phyloP scores from a whole-genome alignment of 2,797 vertebrate species.

The Lacerta viridis region DNA sequence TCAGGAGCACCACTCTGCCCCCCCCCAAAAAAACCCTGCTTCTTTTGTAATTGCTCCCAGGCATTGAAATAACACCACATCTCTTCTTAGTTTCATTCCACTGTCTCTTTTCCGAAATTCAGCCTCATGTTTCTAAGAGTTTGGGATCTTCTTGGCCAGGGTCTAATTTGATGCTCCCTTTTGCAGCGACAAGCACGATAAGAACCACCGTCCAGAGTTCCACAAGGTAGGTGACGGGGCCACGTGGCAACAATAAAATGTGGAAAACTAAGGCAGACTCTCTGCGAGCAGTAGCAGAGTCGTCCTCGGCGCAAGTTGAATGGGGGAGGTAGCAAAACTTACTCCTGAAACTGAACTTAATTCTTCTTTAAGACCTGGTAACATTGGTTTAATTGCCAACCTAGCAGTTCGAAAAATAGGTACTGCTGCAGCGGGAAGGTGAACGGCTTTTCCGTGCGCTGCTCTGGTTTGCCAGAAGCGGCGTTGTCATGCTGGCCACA shows the following conservation, averaged over 20 bases:
- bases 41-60: background rate
- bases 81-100: background rate
- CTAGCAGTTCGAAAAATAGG: too few species aligned
- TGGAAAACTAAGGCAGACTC: background rate
- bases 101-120: background rate
- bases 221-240: constrained; percentile 88
- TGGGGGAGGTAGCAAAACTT: background rate
- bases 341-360: background rate
- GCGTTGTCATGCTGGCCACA: too few species aligned
- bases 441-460: too few species aligned
- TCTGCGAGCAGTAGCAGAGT: background rate
- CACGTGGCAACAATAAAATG: too few species aligned
- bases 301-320: background rate
- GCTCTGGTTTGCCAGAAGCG: too few species aligned
- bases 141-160: background rate
- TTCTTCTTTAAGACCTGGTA: background rate
- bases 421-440: too few species aligned
- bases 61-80: background rate
- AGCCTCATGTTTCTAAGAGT: background rate
- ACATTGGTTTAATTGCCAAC: too few species aligned
- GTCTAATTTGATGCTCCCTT: constrained; percentile 1
- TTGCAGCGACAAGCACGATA: constrained; percentile 95
- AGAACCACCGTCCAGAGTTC: constrained; percentile 94
- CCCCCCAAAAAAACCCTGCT: background rate
- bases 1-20: background rate